Conservation (phyloP, 2,888 invertebrate species). For the Oxyteleia sp. region DNA sequence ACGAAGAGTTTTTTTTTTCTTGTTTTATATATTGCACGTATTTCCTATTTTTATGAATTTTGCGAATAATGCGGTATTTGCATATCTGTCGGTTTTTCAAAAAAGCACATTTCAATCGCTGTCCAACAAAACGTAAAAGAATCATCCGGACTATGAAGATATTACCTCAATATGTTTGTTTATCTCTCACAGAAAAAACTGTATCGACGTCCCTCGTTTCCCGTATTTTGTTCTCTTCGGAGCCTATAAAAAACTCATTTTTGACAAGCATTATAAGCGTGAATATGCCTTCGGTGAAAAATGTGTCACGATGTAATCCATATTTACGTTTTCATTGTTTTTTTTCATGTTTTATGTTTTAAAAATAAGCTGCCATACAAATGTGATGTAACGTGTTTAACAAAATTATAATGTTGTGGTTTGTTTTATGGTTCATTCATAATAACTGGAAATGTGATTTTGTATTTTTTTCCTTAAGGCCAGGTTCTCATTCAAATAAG, state of each 20-base stretch:
- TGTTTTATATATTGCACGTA: background rate
- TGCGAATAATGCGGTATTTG: background rate
- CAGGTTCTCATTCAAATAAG: no score
- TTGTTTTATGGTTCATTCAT: no score
- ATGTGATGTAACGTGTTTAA: no score
- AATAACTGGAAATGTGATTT: no score
- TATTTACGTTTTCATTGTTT: no score
- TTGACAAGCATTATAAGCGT: no score
- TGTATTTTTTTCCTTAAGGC: no score
- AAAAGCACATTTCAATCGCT: slow-evolving; percentile 1
- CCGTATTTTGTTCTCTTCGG: background rate
- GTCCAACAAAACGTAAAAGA: background rate
- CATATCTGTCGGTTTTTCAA: background rate
- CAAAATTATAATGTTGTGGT: no score
- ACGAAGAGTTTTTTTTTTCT: slow-evolving; percentile 4
- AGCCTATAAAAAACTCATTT: background rate
- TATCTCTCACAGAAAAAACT: background rate
- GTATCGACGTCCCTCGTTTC: background rate
- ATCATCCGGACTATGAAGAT: background rate
- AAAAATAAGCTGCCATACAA: no score
- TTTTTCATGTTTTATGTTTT: no score
- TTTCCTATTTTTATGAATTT: background rate
- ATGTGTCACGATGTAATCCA: no score
- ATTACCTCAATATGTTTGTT: slow-evolving; percentile 1
- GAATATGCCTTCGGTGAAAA: no score